These are phyloP conservation scores for Hippoglossus hippoglossus DNA, from an alignment of 2,797 vertebrate genomes.

Conservation along the genomic window DNA sequence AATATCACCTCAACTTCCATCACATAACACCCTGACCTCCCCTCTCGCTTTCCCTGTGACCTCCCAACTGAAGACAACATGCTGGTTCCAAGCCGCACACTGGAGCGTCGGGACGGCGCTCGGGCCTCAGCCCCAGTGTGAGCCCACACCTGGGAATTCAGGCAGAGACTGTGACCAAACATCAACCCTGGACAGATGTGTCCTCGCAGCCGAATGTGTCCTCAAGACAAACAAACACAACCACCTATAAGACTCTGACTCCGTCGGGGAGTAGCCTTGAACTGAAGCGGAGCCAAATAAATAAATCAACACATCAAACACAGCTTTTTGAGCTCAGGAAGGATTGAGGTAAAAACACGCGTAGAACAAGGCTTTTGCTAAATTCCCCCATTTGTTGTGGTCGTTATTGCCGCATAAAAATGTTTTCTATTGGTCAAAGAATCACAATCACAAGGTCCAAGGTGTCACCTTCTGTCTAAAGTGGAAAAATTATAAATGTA, in stretches of 20 bases:
- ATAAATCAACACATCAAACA: slow-evolving; percentile 14
- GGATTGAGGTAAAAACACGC: slow-evolving; percentile 3
- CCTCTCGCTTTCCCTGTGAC: slow-evolving; percentile 13
- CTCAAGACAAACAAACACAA: slow-evolving; percentile 54
- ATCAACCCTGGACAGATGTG: slow-evolving; percentile 66
- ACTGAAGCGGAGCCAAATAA: slow-evolving; percentile 10
- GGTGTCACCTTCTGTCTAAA: background rate
- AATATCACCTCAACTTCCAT: background rate
- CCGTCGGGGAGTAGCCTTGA: background rate
- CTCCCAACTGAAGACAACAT: slow-evolving; percentile 50
- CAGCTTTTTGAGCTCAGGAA: background rate
- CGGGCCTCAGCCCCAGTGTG: slow-evolving; percentile 55
- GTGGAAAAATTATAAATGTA: too few species aligned
- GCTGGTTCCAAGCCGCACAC: slow-evolving; percentile 54
- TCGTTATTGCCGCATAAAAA: too few species aligned
- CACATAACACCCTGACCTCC: slow-evolving; percentile 3
- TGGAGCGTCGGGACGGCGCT: slow-evolving; percentile 35
- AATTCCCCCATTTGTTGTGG: too few species aligned
- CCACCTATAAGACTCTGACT: slow-evolving; percentile 50
- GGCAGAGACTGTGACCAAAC: slow-evolving; percentile 56
- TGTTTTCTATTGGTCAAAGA: too few species aligned
- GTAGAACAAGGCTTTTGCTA: background rate
- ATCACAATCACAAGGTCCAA: background rate
- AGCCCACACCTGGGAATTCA: slow-evolving; percentile 76
- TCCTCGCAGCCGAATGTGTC: slow-evolving; percentile 33